Base-by-base conservation (phyloP, 2,888 invertebrate species). In the Bruchidius siliquastri region DNA sequence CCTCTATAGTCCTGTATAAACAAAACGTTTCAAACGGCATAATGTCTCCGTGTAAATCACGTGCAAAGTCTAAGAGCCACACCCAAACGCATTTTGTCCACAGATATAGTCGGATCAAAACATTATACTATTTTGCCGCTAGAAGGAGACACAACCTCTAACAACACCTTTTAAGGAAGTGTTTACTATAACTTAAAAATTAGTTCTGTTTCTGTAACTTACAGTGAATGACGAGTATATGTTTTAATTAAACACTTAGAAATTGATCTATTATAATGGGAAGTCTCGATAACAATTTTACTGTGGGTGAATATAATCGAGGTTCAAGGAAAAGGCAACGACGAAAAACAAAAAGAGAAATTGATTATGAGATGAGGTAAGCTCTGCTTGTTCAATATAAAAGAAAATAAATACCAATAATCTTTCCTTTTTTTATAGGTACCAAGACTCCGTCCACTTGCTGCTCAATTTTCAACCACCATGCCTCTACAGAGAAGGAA, bases 341-440 rank as follows among this genome's bases (percentile, higher is more conserved):
- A 26, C 26, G 26, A 26, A 26, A 26, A 26, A 70, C 70, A 70
- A 73, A 73, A 71, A 20, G 67, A 67, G 73, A 73, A 73, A 70
- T 70, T 22, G 67, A 70, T 73, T 73, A 67, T 71, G 66, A 70
- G 21, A 73, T 70, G 71, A 71, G 70, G 67, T 70, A 73, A 67
- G 70, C 3, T 67, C 70, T 22, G 21, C 67, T 73, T 73, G 32
- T 32, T 6, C 22, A 66, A 70, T 20, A 21, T 30, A 70, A 68
- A 73, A 70, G 67, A 73, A 70, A 70, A 22, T 71, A 20, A 21
- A 8, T 69, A 69, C 21, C 69, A n/a, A 72, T 67, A 22, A 6
- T 68, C 21, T 21, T 69, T 20, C 32, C 69, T 21, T 30, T 72
- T 72, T 72, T 69, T 22, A 72, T 69, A 70, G 21, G 20, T 32